Conservation (phyloP, 2,888 invertebrate genomes). For the Prosapia bicincta region DNA sequence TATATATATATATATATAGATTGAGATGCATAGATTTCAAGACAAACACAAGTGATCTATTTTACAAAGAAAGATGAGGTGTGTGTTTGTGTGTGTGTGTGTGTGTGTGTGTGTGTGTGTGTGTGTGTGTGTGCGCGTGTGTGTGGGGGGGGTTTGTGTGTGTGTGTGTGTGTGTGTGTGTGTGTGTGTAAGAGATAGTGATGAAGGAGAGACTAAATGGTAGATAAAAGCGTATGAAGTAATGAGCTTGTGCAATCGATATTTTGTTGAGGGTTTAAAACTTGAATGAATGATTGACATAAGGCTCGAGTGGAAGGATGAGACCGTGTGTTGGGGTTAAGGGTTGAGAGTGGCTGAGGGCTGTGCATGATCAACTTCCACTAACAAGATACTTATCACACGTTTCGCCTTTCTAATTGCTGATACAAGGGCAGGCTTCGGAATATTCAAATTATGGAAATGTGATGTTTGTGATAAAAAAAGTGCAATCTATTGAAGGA, state of each 20-base stretch:
- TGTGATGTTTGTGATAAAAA: background rate
- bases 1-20: too few relatives aligned
- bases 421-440: background rate
- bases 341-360: background rate
- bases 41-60: too few relatives aligned
- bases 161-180: too few relatives aligned
- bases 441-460: background rate
- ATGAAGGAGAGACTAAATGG: too few relatives aligned
- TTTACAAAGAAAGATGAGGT: too few relatives aligned
- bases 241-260: background rate
- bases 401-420: conserved; percentile 20
- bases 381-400: conserved; percentile 24
- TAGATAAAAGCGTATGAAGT: too few relatives aligned
- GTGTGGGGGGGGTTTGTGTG: too few relatives aligned
- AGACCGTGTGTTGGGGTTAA: background rate
- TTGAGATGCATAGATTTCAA: too few relatives aligned
- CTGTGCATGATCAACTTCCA: background rate
- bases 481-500: background rate
- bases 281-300: background rate
- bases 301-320: background rate
- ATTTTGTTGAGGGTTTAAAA: background rate
- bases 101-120: too few relatives aligned
- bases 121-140: too few relatives aligned
- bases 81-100: too few relatives aligned
- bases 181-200: too few relatives aligned